Evolutionary conservation across 2,113 vertebrate species (phyloP), one percentile per base, ranked within the genome.

Genomic region (Xiphophorus hellerii): DNA sequence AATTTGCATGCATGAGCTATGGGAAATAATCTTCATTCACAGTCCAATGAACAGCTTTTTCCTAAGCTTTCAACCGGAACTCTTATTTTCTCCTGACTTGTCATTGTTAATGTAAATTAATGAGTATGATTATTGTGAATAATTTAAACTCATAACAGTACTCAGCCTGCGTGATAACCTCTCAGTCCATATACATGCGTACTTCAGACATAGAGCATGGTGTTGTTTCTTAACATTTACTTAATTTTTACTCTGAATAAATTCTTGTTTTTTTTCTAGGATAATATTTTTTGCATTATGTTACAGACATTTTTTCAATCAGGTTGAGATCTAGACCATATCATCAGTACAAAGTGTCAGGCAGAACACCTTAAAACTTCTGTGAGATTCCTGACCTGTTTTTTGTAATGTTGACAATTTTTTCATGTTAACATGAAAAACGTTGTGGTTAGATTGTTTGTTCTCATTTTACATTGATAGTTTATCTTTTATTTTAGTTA

Each of bases 251-350:
- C 12, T 0, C 28, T 28, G 48, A 17, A 31, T 17, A 67, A 61
- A 35, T 64, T 33, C n/a, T 9, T 42, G 12, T 15, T 69, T 73
- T n/a, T 35, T 39, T 54, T 79, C 3, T 70, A 70, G 71, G 77
- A 31, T 71, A 17, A 48, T 5, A 48, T 48, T 48, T 17, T 48
- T 48, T 48, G 44, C 17, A 6, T 48, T 48, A 17, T 17, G 15
- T 48, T 6, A 48, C 1, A 7, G 15, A 48, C 44, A 48, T 6
- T 17, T 17, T 42, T 15, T 42, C 14, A 15, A 48, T 48, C 44
- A 48, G 42, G 14, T 44, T 44, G 42, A 44, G 44, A 48, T 20
- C 17, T 7, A 17, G 44, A 17, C 1, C 4, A 48, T 48, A 5
- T 48, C 5, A 6, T 20, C 17, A 48, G 5, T 48, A 48, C 44